Percentiles rank a stretch among this genome's conserved stretches.
phyloP scores from a whole-genome alignment of 2,113 vertebrate species.

The Chaenocephalus aceratus region DNA sequence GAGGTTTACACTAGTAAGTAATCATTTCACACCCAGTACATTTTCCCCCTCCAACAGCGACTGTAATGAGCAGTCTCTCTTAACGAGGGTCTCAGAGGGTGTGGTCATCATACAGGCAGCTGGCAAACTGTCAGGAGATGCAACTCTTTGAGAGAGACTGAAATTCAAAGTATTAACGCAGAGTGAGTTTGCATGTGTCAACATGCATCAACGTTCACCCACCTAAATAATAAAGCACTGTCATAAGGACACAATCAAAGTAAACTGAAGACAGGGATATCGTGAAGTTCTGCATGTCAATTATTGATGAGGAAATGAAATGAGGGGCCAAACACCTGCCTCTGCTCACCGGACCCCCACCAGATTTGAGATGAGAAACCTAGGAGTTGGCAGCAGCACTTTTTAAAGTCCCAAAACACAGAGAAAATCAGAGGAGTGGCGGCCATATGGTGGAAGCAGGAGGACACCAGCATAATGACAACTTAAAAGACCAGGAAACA shows the following conservation, averaged over 20 bases:
- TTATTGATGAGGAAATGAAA: slow-evolving; percentile 44
- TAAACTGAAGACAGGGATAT: slow-evolving; percentile 9
- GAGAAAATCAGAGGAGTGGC: not conserved
- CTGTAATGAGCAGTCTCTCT: slow-evolving; percentile 14
- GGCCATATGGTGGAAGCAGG: slow-evolving; percentile 12
- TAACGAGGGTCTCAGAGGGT: slow-evolving; percentile 21
- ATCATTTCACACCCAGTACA: slow-evolving; percentile 12
- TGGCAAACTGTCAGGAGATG: not conserved
- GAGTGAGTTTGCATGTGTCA: not conserved
- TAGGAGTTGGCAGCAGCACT: slow-evolving; percentile 11
- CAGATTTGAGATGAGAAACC: slow-evolving; percentile 15
- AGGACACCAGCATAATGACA: not conserved
- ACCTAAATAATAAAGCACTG: slow-evolving; percentile 29
- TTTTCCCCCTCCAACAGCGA: not conserved
- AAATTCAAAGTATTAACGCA: not conserved
- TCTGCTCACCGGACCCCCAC: slow-evolving; percentile 23
- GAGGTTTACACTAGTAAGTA: no score
- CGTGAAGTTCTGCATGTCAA: slow-evolving; percentile 26
- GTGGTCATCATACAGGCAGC: not conserved
- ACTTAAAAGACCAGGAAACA: slow-evolving; percentile 13
- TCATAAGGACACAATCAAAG: not conserved
- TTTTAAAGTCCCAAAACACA: slow-evolving; percentile 26
- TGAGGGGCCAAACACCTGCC: slow-evolving; percentile 34
- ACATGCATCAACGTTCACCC: not conserved
- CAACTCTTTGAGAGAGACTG: not conserved